Evolutionary conservation across 2,797 vertebrate genomes (phyloP).

Genomic region (Malacoctenus gilli): DNA sequence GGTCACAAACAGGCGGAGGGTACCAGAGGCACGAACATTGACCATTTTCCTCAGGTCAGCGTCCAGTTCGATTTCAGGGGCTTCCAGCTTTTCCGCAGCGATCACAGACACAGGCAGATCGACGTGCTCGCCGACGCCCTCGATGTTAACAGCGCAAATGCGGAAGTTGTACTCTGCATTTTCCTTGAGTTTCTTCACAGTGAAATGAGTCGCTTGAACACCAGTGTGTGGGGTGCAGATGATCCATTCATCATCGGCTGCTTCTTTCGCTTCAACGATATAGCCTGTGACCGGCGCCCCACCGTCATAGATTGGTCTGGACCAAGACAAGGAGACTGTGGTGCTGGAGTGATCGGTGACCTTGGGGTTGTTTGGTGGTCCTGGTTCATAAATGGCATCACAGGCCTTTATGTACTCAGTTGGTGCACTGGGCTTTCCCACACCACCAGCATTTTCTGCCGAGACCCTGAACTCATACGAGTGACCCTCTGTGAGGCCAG

Average conservation of each 20-base stretch:
- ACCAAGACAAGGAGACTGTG: constrained; percentile 92
- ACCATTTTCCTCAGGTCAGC: constrained; percentile 97
- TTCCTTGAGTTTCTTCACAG: constrained; percentile 92
- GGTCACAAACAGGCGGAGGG: constrained; percentile 93
- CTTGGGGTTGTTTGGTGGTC: constrained; percentile 93
- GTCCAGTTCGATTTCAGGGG: constrained; percentile 97
- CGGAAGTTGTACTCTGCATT: constrained; percentile 97
- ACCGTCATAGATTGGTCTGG: constrained; percentile 96
- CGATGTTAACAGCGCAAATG: constrained; percentile 92
- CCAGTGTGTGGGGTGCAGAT: constrained; percentile 89
- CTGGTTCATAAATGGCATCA: constrained; percentile 93
- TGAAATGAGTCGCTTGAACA: constrained; percentile 88
- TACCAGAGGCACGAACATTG: constrained; percentile 88
- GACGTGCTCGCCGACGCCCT: constrained; percentile 95
- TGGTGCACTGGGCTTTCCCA: constrained; percentile 89
- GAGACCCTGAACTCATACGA: constrained; percentile 97
- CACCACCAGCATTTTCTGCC: constrained; percentile 95
- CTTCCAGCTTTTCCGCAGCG: constrained; percentile 89
- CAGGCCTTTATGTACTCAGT: constrained; percentile 91
- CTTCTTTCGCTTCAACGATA: constrained; percentile 91
- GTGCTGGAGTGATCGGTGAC: constrained; percentile 90
- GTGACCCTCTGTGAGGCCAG: constrained; percentile 90
- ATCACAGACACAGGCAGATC: constrained; percentile 88
- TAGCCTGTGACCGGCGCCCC: constrained; percentile 92
- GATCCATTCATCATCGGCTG: constrained; percentile 90